Evolutionary conservation across 2,113 vertebrate species (phyloP).

Genomic region (Puntigrus tetrazona): DNA sequence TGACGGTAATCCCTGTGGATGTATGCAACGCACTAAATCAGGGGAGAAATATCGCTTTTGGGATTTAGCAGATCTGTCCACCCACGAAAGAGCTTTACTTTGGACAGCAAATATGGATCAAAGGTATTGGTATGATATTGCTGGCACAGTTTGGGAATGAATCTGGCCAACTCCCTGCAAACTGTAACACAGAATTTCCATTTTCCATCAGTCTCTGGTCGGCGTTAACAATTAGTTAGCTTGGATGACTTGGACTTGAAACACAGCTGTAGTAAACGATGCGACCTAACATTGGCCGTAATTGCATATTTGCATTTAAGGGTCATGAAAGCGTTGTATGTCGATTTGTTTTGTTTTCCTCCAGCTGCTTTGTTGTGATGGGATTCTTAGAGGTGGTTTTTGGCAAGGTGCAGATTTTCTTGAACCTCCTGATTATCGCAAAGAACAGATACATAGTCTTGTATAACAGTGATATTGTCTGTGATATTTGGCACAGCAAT

Average conservation of each 20-base stretch:
- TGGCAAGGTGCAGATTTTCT: background rate
- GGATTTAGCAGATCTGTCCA: conserved; percentile 10
- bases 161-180: conserved; percentile 16
- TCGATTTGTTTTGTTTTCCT: background rate
- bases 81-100: conserved; percentile 1
- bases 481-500: background rate
- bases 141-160: conserved; percentile 3
- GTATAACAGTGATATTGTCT: conserved; percentile 3
- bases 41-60: background rate
- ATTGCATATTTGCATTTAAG: conserved; percentile 9
- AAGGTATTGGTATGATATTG: conserved; percentile 17
- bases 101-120: conserved; percentile 31
- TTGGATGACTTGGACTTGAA: background rate
- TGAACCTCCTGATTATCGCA: conserved; percentile 3
- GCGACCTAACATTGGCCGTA: background rate
- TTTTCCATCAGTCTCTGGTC: conserved; percentile 9
- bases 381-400: background rate
- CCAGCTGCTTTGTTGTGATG: background rate
- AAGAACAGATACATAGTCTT: background rate
- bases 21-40: background rate
- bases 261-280: conserved; percentile 1
- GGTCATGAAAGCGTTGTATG: background rate
- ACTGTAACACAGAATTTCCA: conserved; percentile 7
- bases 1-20: background rate
- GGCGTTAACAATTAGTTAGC: background rate